These are phyloP conservation scores for Streptopelia turtur DNA, from an alignment of 2,797 vertebrate species.

Conservation along the genomic window DNA sequence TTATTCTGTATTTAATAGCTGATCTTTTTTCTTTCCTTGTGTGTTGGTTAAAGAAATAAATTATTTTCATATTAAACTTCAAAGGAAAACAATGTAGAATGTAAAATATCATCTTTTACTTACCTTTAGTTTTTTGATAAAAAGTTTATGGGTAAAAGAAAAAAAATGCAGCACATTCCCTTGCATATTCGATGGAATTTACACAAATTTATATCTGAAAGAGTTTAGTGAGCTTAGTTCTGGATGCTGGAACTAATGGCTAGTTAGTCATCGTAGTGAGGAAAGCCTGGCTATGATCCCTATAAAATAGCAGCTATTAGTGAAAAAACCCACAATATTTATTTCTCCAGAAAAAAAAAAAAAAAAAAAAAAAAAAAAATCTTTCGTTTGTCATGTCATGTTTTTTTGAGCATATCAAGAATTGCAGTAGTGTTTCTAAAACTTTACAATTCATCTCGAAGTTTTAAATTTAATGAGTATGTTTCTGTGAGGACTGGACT, in stretches of 20 bases:
- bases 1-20: background rate
- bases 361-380: background rate
- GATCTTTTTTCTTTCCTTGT: background rate
- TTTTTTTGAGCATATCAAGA: background rate
- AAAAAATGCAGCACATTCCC: background rate
- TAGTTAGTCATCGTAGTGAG: background rate
- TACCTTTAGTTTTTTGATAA: background rate
- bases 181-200: background rate
- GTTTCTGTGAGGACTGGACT: background rate
- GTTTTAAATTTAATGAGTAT: background rate
- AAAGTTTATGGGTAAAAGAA: background rate
- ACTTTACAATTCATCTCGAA: background rate
- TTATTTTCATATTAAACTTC: background rate
- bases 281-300: background rate
- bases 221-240: background rate
- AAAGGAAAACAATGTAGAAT: background rate
- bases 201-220: background rate
- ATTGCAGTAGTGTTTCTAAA: background rate
- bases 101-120: background rate
- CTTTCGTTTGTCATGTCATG: background rate
- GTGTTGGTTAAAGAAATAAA: background rate
- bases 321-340: background rate
- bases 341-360: background rate
- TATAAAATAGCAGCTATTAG: background rate
- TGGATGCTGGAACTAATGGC: background rate